phyloP scores from a whole-genome alignment of 2,888 invertebrate species.

The Dromius quadrimaculatus region DNA sequence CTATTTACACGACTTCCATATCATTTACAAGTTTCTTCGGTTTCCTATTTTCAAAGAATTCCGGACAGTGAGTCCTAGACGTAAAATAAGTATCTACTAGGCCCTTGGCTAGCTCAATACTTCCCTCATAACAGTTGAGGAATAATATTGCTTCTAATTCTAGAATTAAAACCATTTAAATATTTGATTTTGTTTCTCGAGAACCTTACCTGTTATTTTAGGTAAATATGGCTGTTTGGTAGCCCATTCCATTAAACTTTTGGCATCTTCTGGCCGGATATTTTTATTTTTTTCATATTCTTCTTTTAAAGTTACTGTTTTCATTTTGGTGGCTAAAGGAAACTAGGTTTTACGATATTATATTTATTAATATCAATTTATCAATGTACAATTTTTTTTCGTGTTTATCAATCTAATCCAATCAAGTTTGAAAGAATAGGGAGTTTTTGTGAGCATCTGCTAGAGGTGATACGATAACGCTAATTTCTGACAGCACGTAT shows the following conservation, averaged over 20 bases:
- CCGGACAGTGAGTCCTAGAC: conserved; percentile 74
- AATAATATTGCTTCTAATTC: conserved; percentile 71
- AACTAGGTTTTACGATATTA: no score
- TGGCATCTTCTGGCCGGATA: conserved; percentile 73
- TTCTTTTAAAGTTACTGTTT: conserved; percentile 64
- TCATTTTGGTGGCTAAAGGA: conserved; percentile 9
- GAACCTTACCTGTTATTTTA: conserved; percentile 67
- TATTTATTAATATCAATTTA: no score
- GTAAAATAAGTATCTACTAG: conserved; percentile 79
- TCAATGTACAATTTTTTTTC: no score
- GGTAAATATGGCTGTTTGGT: conserved; percentile 77
- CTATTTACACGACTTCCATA: conserved; percentile 70
- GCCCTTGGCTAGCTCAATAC: conserved; percentile 76
- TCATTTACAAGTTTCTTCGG: conserved; percentile 66
- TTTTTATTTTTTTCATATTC: conserved; percentile 74
- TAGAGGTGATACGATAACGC: no score
- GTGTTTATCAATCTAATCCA: no score
- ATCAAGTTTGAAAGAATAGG: no score
- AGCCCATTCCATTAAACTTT: conserved; percentile 73
- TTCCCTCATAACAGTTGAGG: conserved; percentile 77
- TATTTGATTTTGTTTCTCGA: background rate
- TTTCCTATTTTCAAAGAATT: conserved; percentile 73
- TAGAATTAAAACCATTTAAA: conserved; percentile 54
- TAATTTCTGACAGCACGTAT: no score
- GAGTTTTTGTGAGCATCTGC: no score